Evolutionary conservation across 2,888 invertebrate species (phyloP).

Genomic region (Dryobota labecula): DNA sequence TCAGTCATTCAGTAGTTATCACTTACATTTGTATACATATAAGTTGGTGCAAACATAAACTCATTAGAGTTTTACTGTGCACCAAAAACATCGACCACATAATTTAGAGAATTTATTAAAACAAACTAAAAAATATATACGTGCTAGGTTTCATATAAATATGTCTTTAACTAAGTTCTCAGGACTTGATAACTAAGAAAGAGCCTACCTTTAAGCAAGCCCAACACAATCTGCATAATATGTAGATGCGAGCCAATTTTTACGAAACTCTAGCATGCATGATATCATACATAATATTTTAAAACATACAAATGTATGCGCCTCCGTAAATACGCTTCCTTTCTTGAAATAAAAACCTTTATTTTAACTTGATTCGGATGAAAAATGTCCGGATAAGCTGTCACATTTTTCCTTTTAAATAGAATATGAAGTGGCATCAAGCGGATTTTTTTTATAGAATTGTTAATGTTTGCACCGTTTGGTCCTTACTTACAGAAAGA

Average conservation of each 20-base stretch:
- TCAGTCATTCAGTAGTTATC: too few species aligned
- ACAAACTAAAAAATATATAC: too few species aligned
- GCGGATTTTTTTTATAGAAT: background rate
- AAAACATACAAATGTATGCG: conserved; percentile 71
- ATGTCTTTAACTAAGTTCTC: background rate
- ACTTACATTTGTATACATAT: too few species aligned
- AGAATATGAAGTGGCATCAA: conserved; percentile 26
- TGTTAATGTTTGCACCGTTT: background rate
- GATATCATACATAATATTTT: conserved; percentile 67
- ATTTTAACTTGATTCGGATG: conserved; percentile 49
- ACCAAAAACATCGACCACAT: too few species aligned
- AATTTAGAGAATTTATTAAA: too few species aligned
- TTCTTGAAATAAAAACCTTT: conserved; percentile 56
- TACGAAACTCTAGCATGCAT: conserved; percentile 63
- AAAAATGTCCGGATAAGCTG: conserved; percentile 61
- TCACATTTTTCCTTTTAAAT: conserved; percentile 57
- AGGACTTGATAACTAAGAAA: conserved; percentile 6
- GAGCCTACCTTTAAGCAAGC: conserved; percentile 59
- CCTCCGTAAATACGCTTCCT: conserved; percentile 61
- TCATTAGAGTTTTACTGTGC: too few species aligned
- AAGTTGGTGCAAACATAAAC: too few species aligned
- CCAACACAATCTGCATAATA: conserved; percentile 80
- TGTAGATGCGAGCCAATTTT: conserved; percentile 79
- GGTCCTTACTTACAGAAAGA: conserved; percentile 11
- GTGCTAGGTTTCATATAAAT: too few species aligned